phyloP scores from a whole-genome alignment of 2,888 invertebrate species.

The Drosophila hamatofila region DNA sequence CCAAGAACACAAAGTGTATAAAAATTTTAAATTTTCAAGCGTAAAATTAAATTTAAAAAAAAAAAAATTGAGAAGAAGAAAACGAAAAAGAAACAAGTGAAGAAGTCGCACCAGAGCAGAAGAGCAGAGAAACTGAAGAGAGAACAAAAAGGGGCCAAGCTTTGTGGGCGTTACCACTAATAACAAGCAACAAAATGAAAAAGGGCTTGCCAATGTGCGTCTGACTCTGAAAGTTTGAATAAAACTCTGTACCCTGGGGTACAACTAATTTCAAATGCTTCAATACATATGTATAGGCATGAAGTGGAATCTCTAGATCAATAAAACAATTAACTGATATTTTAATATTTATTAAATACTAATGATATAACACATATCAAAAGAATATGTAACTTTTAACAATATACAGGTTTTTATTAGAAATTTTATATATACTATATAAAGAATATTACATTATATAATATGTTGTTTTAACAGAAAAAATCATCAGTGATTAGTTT shows the following conservation, averaged over 20 bases:
- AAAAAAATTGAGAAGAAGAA: background rate
- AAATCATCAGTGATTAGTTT: too few species aligned
- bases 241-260: slow-evolving; percentile 10
- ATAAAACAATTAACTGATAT: slow-evolving; percentile 20
- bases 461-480: too few species aligned
- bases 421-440: too few species aligned
- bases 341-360: background rate
- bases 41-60: slow-evolving; percentile 71
- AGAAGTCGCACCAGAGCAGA: slow-evolving; percentile 32
- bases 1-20: slow-evolving; percentile 49
- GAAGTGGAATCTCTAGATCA: background rate
- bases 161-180: slow-evolving; percentile 61
- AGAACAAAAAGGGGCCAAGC: slow-evolving; percentile 45
- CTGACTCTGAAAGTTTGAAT: slow-evolving; percentile 23
- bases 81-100: slow-evolving; percentile 31
- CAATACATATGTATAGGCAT: background rate
- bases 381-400: background rate
- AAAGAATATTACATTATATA: too few species aligned
- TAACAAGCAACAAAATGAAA: slow-evolving; percentile 38
- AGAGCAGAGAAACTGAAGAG: slow-evolving; percentile 45
- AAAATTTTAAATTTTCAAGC: slow-evolving; percentile 75
- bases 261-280: slow-evolving; percentile 12
- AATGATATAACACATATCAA: background rate
- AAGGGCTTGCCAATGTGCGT: slow-evolving; percentile 33
- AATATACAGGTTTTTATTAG: too few species aligned